Percentiles rank a stretch among this genome's conserved stretches.
These are phyloP conservation scores for Antedon mediterranea DNA, from an alignment of 53 echinoderm and acorn worm species.

Conservation along the genomic window DNA sequence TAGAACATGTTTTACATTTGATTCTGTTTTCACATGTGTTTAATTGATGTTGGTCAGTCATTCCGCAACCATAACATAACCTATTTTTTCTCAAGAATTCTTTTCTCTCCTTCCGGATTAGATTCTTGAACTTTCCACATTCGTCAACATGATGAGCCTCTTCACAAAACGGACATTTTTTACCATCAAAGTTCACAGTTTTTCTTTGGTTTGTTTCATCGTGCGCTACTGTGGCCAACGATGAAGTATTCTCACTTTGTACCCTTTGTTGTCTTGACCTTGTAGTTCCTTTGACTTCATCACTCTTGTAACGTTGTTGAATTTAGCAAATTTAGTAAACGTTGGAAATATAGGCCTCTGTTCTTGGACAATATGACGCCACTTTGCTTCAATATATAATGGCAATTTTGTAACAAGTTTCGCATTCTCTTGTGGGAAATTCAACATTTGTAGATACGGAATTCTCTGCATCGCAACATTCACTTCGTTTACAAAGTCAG, in stretches of 20 bases:
- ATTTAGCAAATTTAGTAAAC: too few relatives aligned
- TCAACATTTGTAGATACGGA: constrained; percentile 19
- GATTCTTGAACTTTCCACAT: background rate
- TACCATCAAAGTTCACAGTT: too few relatives aligned
- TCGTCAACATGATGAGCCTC: background rate
- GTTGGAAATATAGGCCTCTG: too few relatives aligned
- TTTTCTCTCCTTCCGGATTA: background rate
- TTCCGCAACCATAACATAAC: background rate
- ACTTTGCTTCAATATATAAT: too few relatives aligned
- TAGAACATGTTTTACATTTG: background rate
- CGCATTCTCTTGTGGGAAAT: constrained; percentile 28
- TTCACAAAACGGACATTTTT: background rate
- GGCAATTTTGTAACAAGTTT: constrained; percentile 25
- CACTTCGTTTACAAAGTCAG: constrained; percentile 18
- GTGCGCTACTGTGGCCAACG: background rate
- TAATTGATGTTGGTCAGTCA: background rate
- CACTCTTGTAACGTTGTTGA: too few relatives aligned
- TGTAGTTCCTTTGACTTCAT: too few relatives aligned
- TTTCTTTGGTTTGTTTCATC: too few relatives aligned
- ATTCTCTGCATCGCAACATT: background rate
- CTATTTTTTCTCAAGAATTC: background rate
- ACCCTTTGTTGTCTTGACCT: too few relatives aligned
- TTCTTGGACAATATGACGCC: too few relatives aligned
- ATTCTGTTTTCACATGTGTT: background rate
- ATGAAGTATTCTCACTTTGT: background rate